Percentiles rank a stretch among this genome's conserved stretches.
Conservation (phyloP, 2,797 vertebrate genomes). For the Sarcophilus harrisii region DNA sequence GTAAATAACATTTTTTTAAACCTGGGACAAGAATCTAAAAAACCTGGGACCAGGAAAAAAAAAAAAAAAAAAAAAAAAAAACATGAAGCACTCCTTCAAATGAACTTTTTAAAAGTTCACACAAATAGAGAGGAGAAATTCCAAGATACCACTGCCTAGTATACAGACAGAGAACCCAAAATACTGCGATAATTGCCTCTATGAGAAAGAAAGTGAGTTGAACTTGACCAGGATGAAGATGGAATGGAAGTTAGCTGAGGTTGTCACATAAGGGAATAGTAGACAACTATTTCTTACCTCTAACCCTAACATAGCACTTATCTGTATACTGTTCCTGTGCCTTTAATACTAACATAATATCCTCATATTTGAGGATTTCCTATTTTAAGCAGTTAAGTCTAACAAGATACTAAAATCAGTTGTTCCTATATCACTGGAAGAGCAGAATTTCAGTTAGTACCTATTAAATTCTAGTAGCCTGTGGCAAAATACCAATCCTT, state of each 20-base stretch:
- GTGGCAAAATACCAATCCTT: neutral
- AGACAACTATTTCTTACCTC: neutral
- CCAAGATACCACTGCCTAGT: neutral
- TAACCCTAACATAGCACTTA: neutral
- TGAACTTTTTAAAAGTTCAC: neutral
- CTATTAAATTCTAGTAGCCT: neutral
- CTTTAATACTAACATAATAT: neutral
- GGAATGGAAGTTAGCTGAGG: neutral
- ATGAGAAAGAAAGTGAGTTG: neutral
- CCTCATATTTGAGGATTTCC: neutral
- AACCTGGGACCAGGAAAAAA: neutral
- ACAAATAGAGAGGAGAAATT: neutral
- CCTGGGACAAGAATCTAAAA: neutral
- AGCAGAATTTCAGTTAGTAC: neutral
- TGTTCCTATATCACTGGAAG: neutral
- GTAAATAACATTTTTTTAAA: neutral
- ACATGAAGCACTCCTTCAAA: neutral
- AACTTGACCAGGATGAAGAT: neutral
- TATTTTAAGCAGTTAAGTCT: neutral
- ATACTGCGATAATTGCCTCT: neutral
- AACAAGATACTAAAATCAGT: neutral
- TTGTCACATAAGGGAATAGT: neutral
- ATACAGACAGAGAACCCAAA: neutral
- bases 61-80: neutral
- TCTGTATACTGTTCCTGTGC: neutral